Conservation (phyloP, 2,113 vertebrate genomes). For the Shinisaurus crocodilurus region DNA sequence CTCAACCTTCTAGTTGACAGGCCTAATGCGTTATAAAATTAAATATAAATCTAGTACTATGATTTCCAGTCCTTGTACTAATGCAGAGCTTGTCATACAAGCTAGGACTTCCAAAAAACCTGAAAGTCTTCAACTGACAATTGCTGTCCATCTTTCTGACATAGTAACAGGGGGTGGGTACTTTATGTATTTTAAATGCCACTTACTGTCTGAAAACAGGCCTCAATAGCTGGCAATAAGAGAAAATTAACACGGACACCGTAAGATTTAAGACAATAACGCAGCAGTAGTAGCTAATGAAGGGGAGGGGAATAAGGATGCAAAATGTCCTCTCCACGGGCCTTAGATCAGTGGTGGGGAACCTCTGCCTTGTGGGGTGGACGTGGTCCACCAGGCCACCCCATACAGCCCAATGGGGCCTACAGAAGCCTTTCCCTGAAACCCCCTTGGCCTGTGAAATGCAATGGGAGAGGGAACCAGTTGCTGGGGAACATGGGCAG, state of each 20-base stretch:
- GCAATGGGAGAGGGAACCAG: too few species aligned
- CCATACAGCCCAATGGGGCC: too few species aligned
- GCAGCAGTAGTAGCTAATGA: neutral
- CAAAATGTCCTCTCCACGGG: neutral
- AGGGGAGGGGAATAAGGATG: neutral
- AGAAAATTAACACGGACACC: neutral
- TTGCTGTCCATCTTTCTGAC: neutral
- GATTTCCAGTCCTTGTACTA: neutral
- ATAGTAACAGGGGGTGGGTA: neutral
- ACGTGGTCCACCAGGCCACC: too few species aligned
- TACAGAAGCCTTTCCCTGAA: too few species aligned
- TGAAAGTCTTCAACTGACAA: neutral
- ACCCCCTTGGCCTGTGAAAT: too few species aligned
- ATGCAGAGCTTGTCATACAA: neutral
- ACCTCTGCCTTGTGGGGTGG: too few species aligned
- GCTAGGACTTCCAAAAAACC: neutral
- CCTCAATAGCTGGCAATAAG: neutral
- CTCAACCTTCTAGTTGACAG: too few species aligned
- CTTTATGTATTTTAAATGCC: neutral
- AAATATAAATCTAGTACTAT: neutral
- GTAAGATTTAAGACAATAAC: neutral
- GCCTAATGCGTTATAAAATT: too few species aligned
- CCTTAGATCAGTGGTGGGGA: too few species aligned
- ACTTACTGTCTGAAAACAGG: neutral
- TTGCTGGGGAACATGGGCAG: too few species aligned